Evolutionary conservation across 2,797 vertebrate species (phyloP), one percentile per base, ranked within the genome.

Genomic region (Agapornis canus): DNA sequence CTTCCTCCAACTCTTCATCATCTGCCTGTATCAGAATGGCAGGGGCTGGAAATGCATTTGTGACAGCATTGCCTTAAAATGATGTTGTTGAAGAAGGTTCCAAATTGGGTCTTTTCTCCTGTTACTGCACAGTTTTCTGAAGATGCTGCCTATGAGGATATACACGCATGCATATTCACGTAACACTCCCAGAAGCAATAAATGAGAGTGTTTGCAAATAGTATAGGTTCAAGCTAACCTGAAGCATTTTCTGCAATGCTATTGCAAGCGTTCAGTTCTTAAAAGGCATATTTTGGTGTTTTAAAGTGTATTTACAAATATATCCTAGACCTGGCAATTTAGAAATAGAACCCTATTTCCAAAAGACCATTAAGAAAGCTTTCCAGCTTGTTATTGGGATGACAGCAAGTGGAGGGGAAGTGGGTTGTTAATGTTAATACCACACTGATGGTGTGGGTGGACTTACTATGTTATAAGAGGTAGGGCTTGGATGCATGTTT

Each of bases 81-180:
- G 27, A 29, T 32, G 32, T 2, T 70, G 19, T 13, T 60, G 39
- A 89, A 31, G 19, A 22, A 54, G 31, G 25, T 3, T 88, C n/a
- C 32, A 57, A 47, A 39, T 4, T 37, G 39, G 21, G 59, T 10
- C 8, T 69, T 88, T 81, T 48, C 32, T 10, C 37, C n/a, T 14
- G 26, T 59, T 77, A 43, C 85, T 42, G 21, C 14, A 13, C 16
- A 6, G 9, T 5, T 23, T 88, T 57, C 52, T 21, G 8, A 45
- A 63, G 57, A 32, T 68, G 72, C 9, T 90, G 16, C 26, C 54
- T 49, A 29, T 23, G 26, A 39, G 48, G n/a, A 27, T 59, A 11
- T 26, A 9, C 0, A 3, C 9, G 6, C 15, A 5, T 13, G 17
- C 5, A 3, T 37, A 40, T 3, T 61, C 11, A 42, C 10, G 37